These are phyloP conservation scores for Cossypha polioptera DNA, from an alignment of 2,797 vertebrate species.

Conservation along the genomic window DNA sequence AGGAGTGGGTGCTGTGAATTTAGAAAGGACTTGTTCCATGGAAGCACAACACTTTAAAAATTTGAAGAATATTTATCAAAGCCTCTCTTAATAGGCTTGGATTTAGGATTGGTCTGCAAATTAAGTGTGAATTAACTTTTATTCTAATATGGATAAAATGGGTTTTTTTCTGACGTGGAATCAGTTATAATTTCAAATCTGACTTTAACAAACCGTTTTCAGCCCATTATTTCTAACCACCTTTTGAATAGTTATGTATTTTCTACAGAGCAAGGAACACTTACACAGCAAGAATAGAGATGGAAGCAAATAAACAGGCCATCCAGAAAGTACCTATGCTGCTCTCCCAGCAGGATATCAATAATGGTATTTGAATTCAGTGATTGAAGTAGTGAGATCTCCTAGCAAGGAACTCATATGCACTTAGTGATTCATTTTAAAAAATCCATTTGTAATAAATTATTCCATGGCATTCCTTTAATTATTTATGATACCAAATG, in stretches of 20 bases:
- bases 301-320: neutral
- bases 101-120: neutral
- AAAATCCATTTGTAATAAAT: slow-evolving; percentile 59
- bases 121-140: neutral
- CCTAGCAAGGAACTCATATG: neutral
- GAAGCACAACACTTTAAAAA: neutral
- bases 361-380: slow-evolving; percentile 20
- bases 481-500: slow-evolving; percentile 41
- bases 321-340: neutral
- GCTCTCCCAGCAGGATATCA: slow-evolving; percentile 23
- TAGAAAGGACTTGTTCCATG: neutral
- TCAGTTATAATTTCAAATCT: neutral
- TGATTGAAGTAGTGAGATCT: slow-evolving; percentile 22
- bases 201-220: neutral
- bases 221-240: neutral
- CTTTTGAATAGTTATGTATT: neutral
- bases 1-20: neutral
- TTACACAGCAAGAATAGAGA: neutral
- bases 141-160: neutral
- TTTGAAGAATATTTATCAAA: neutral
- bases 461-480: slow-evolving; percentile 44
- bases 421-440: slow-evolving; percentile 37
- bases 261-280: neutral
- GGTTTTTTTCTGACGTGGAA: neutral
- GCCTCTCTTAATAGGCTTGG: neutral